Percentiles rank a stretch among this genome's conserved stretches.
phyloP scores from a whole-genome alignment of 2,113 vertebrate species.

The Otus sunia region DNA sequence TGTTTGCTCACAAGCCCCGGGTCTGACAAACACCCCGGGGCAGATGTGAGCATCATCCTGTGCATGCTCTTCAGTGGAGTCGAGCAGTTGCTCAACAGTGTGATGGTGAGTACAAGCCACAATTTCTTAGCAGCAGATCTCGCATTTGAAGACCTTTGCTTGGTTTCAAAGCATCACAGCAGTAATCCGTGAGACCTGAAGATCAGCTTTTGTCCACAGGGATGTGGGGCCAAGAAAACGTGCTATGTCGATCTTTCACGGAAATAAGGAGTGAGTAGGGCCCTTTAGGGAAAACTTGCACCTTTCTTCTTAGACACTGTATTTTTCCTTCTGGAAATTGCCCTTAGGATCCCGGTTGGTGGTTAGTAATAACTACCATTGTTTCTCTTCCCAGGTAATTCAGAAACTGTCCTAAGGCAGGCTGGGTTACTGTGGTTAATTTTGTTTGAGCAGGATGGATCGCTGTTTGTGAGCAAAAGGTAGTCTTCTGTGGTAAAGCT shows the following conservation, averaged over 20 bases:
- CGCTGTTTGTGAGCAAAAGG: background rate
- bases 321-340: background rate
- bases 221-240: background rate
- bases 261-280: background rate
- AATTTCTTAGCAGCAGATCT: background rate
- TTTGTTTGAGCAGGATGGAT: background rate
- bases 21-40: background rate
- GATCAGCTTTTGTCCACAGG: background rate
- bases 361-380: background rate
- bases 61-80: fast-evolving
- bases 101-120: background rate
- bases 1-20: background rate
- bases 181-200: background rate
- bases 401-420: background rate
- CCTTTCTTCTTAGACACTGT: background rate
- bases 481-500: background rate
- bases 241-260: fast-evolving
- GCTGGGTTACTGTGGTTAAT: background rate
- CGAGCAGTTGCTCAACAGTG: fast-evolving
- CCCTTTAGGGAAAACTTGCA: background rate
- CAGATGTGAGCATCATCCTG: fast-evolving
- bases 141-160: fast-evolving
- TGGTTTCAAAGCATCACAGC: background rate
- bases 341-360: background rate
- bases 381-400: background rate